A percentile compares a stretch with the other conserved stretches of the same genome.
These are phyloP conservation scores for Drosophila sulfurigaster DNA, from an alignment of 1,140 invertebrate species.

Conservation along the genomic window DNA sequence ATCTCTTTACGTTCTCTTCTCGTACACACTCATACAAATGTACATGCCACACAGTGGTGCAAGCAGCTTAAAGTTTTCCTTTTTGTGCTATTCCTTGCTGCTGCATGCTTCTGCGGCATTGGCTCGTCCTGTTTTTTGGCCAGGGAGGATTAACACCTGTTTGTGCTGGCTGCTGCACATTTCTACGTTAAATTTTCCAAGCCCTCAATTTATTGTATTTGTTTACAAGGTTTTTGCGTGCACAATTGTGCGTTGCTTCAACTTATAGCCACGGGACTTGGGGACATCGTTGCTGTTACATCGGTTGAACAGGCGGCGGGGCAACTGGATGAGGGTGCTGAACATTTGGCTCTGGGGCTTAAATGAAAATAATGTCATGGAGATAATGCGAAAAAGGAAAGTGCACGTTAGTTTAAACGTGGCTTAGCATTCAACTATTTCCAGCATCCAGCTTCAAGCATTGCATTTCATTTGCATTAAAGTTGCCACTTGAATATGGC, in stretches of 20 bases:
- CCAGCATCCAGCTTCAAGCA: neutral
- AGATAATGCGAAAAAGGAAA: conserved; percentile 78
- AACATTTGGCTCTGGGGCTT: conserved; percentile 62
- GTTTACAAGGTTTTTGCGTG: conserved; percentile 82
- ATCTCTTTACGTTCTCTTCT: conserved; percentile 3
- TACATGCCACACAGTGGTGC: conserved; percentile 4
- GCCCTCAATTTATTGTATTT: conserved; percentile 79
- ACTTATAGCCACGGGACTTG: conserved; percentile 23
- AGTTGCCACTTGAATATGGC: conserved; percentile 44
- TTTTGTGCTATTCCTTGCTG: conserved; percentile 4
- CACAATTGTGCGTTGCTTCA: conserved; percentile 53
- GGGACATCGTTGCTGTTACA: neutral
- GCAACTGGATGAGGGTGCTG: conserved; percentile 5
- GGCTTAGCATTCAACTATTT: conserved; percentile 27
- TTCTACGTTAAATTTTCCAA: conserved; percentile 60
- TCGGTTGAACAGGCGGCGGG: neutral
- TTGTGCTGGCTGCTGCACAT: conserved; percentile 60
- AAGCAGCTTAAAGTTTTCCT: conserved; percentile 53
- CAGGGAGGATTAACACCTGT: conserved; percentile 76
- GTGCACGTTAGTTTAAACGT: conserved; percentile 51
- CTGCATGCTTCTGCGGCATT: conserved; percentile 39
- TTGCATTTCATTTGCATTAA: conserved; percentile 75
- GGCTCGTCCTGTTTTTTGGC: conserved; percentile 17
- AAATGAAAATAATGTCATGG: conserved; percentile 67
- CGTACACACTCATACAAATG: neutral